Conservation (phyloP, 2,888 invertebrate species). For the Melanostoma scalare region DNA sequence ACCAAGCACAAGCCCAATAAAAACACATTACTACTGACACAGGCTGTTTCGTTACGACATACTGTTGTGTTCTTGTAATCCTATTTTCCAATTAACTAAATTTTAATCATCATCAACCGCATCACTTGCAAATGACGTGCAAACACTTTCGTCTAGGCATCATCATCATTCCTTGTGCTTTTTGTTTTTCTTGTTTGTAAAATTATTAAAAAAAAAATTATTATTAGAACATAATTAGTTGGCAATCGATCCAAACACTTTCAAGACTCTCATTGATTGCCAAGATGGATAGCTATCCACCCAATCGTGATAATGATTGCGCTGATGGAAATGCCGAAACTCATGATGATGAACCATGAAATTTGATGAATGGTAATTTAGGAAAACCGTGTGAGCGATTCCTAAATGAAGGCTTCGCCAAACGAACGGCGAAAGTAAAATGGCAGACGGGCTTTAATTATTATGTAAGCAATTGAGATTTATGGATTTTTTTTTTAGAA, state of each 20-base stretch:
- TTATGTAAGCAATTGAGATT: no score
- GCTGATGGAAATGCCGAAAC: slow-evolving; percentile 28
- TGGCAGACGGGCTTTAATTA: no score
- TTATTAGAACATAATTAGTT: slow-evolving; percentile 63
- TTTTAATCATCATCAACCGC: slow-evolving; percentile 6
- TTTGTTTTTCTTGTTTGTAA: background rate
- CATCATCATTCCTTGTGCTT: background rate
- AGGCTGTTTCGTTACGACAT: background rate
- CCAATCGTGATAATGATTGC: slow-evolving; percentile 44
- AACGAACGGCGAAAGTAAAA: no score
- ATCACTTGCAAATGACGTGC: slow-evolving; percentile 9
- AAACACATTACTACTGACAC: background rate
- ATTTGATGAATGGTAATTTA: slow-evolving; percentile 53
- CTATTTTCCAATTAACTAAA: slow-evolving; percentile 51
- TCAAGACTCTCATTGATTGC: slow-evolving; percentile 47
- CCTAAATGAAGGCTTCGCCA: no score
- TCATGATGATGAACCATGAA: slow-evolving; percentile 47
- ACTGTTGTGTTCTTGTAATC: slow-evolving; percentile 23
- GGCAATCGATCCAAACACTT: slow-evolving; percentile 63
- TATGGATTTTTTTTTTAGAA: no score
- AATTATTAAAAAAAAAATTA: background rate
- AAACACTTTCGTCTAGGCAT: background rate
- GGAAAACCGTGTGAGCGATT: no score
- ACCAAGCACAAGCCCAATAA: background rate
- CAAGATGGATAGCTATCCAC: slow-evolving; percentile 46